These are phyloP conservation scores for Chelonus formosanus DNA, from an alignment of 2,888 invertebrate species.

Conservation along the genomic window DNA sequence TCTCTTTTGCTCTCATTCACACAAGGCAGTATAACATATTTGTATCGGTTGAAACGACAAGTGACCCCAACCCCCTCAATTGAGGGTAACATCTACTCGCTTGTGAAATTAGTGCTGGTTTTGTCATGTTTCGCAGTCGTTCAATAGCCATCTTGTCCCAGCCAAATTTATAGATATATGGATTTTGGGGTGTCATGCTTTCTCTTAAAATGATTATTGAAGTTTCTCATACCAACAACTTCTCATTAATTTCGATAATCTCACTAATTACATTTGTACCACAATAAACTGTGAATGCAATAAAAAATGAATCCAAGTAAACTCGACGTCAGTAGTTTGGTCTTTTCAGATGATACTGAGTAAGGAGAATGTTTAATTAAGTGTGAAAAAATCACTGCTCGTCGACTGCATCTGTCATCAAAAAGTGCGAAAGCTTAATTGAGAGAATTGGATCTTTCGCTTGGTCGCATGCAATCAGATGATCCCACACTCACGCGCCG, in stretches of 20 bases:
- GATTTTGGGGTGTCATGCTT: conserved; percentile 17
- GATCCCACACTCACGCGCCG: conserved; percentile 40
- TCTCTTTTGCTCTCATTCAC: conserved; percentile 27
- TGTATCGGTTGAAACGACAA: conserved; percentile 42
- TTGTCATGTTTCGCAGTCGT: conserved; percentile 49
- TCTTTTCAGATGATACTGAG: conserved; percentile 8
- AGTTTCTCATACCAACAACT: too few relatives aligned
- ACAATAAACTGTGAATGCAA: background rate
- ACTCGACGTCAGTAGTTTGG: background rate
- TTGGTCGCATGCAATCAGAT: conserved; percentile 59
- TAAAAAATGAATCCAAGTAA: conserved; percentile 1
- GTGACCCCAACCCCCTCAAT: conserved; percentile 33
- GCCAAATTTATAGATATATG: background rate
- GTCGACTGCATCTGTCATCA: conserved; percentile 52
- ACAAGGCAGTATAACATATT: conserved; percentile 40
- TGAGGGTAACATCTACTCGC: conserved; percentile 58
- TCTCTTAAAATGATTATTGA: too few relatives aligned
- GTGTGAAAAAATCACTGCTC: conserved; percentile 18
- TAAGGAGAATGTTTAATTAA: conserved; percentile 21
- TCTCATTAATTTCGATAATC: too few relatives aligned
- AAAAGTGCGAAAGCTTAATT: conserved; percentile 65
- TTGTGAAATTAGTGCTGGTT: conserved; percentile 66
- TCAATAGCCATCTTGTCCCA: conserved; percentile 28
- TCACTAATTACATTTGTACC: too few relatives aligned
- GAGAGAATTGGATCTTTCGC: conserved; percentile 59